Evolutionary conservation across 2,797 vertebrate genomes (phyloP).

Genomic region (Poecilia velifera): DNA sequence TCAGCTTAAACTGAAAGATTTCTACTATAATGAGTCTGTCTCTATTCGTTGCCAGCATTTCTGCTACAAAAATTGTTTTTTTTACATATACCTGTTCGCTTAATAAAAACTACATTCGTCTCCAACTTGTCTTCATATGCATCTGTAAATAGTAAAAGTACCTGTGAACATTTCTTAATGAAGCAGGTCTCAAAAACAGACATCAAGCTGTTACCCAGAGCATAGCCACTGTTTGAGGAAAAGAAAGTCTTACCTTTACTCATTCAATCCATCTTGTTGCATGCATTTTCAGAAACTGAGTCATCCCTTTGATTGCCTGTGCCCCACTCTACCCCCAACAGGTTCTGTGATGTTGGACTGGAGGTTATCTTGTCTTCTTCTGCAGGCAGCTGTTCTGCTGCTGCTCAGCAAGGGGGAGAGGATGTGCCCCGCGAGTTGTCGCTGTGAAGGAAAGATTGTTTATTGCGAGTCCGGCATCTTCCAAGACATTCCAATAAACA

Average conservation of each 20-base stretch:
- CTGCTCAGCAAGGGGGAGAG: slow-evolving; percentile 86
- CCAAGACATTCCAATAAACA: slow-evolving; percentile 91
- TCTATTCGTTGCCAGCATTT: not conserved
- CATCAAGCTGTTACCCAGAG: slow-evolving; percentile 37
- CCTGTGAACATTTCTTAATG: slow-evolving; percentile 33
- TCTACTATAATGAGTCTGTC: slow-evolving; percentile 12
- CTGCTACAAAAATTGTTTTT: not conserved
- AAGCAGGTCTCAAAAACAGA: slow-evolving; percentile 50
- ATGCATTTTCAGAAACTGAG: slow-evolving; percentile 27
- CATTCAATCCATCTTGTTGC: slow-evolving; percentile 25
- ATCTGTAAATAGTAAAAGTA: slow-evolving; percentile 5
- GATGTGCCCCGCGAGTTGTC: slow-evolving; percentile 91
- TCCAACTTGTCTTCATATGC: slow-evolving; percentile 8
- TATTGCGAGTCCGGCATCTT: slow-evolving; percentile 96
- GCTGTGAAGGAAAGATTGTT: slow-evolving; percentile 96
- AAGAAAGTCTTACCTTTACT: slow-evolving; percentile 24
- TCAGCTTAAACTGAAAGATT: not conserved
- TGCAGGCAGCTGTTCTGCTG: slow-evolving; percentile 81
- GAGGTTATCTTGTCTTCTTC: slow-evolving; percentile 79
- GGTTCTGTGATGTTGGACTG: slow-evolving; percentile 78
- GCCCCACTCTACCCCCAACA: slow-evolving; percentile 67
- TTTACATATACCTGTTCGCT: not conserved
- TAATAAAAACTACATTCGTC: not conserved
- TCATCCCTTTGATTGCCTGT: slow-evolving; percentile 59
- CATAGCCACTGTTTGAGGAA: slow-evolving; percentile 30